Evolutionary conservation across 1,140 invertebrate genomes (phyloP), one percentile per base, ranked within the genome.

Genomic region (Spodoptera frugiperda): DNA sequence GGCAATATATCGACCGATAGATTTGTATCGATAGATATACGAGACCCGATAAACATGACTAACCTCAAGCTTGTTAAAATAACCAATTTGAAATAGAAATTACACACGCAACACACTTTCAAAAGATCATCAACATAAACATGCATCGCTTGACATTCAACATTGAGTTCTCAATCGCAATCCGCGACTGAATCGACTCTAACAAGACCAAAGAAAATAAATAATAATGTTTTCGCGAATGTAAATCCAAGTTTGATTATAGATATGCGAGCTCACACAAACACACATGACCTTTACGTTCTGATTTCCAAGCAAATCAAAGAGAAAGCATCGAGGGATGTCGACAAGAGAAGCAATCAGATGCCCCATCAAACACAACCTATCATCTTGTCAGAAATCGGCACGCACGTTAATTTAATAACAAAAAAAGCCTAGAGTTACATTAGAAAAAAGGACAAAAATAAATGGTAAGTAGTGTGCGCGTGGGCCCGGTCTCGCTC

Each of bases 391-490:
- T 78, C 89, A 88, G 88, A 93, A 93, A 93, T 91, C 91, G 89
- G 90, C 92, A 92, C 91, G 92, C 91, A 93, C 88, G 91, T 89
- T 93, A 91, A 94, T 93, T 93, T 92, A 90, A 94, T 92, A 92
- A 90, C 87, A 90, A 91, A 93, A 89, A 90, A 91, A 78, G 74
- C 72, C 71, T 77, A 78, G 73, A 78, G 51, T 67, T 74, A 79
- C 73, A 72, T 72, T 74, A 79, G 70, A 85, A 78, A 83, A 73
- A 72, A 82, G 63, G 49, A 68, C 78, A 74, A 84, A 89, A 83
- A 80, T 83, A 78, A 74, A 85, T 89, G 81, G 81, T 91, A 87
- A 78, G 70, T 48, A 75, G 57, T 39, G 39, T 25, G 49, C 82
- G 15, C 63, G 84, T 89, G 91, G 89, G 83, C 14, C 33, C 46